Evolutionary conservation across 2,797 vertebrate species (phyloP), one percentile per base, ranked within the genome.

Genomic region (Petrocephalus schoutedeni): DNA sequence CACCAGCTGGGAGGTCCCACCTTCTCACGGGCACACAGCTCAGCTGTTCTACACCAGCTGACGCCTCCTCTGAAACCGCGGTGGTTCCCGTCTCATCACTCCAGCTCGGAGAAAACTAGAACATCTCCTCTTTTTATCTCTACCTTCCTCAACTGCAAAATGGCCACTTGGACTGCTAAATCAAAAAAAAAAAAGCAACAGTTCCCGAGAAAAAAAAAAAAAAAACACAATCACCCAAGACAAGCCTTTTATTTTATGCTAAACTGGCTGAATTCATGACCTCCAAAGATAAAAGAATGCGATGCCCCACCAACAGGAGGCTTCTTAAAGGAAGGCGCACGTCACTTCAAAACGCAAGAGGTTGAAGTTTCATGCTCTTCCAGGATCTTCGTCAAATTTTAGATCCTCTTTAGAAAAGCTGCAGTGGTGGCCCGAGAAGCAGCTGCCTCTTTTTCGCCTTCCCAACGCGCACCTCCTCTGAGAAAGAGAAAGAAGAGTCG

Each of bases 401-500:
- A 61, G 8, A 61, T n/a, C 58, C 58, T 16, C 59, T 28, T n/a
- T 14, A 86, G 56, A 36, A 58, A 86, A 86, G 82, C 84, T 86
- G 85, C 36, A 23, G 19, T 64, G n/a, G 49, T 10, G 10, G 7
- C 4, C n/a, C 32, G 28, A 86, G 23, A 86, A 49, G 59, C 3
- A 1, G 23, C 12, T 51, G 28, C 59, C n/a, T 41, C 41, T 14
- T 28, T 64, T 53, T 28, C 54, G 36, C 49, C 45, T 49, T 49
- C 36, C 74, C 36, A 49, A 28, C 85, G 32, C 45, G 28, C 28
- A 67, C 58, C 45, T 86, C 59, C 86, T 23, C 61, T 67, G 59
- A 86, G 41, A 23, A 86, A 1, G n/a, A 86, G 41, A 49, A 86
- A 86, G 32, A 86, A 67, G 86, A 86, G 86, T 49, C 45, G 58